Percentiles rank a stretch among this genome's conserved stretches.
Conservation (phyloP, 2,888 invertebrate species). For the Clusia tigrina region DNA sequence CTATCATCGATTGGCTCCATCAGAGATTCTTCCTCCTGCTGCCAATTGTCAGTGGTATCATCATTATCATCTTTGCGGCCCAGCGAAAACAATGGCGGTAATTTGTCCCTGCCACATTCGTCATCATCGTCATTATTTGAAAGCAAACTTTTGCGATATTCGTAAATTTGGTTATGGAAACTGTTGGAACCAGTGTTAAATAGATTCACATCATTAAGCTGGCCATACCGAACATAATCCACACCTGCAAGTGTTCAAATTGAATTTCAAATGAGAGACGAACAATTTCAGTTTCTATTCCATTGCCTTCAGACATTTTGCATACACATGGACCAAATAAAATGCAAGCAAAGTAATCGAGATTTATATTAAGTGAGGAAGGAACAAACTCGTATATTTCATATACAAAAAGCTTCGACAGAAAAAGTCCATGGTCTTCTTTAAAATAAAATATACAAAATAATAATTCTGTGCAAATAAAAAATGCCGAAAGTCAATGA, state of each 20-base stretch:
- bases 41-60: constrained; percentile 25
- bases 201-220: constrained; percentile 57
- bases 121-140: constrained; percentile 54
- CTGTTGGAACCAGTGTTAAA: constrained; percentile 56
- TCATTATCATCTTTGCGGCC: constrained; percentile 37
- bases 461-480: constrained; percentile 20
- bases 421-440: no score
- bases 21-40: constrained; percentile 16
- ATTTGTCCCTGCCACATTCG: constrained; percentile 38
- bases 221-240: constrained; percentile 58
- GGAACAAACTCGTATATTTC: no score
- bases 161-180: constrained; percentile 58
- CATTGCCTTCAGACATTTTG: constrained; percentile 60
- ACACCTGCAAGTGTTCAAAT: constrained; percentile 47
- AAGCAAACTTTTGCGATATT: constrained; percentile 57
- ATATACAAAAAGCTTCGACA: no score
- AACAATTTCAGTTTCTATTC: constrained; percentile 49
- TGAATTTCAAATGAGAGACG: constrained; percentile 16
- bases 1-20: neutral
- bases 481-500: constrained; percentile 45
- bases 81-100: constrained; percentile 51
- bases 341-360: no score
- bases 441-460: no score
- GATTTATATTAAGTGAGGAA: no score
- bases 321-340: constrained; percentile 58